phyloP scores from a whole-genome alignment of 2,888 invertebrate genomes.

The Ophonus ardosiacus region DNA sequence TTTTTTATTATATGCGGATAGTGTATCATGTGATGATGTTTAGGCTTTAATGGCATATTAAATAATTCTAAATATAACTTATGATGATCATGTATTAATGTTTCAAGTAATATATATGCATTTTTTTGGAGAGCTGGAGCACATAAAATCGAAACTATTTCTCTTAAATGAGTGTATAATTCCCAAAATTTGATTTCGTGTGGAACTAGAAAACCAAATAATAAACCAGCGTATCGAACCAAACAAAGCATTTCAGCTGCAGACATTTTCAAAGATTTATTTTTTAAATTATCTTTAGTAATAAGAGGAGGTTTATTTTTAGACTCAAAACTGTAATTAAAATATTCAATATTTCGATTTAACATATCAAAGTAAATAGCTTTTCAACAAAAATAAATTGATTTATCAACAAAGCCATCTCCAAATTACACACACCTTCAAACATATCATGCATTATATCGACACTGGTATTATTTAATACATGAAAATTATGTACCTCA shows the following conservation, averaged over 20 bases:
- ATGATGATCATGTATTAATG: conserved; percentile 16
- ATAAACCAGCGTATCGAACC: not conserved
- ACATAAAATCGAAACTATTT: not conserved
- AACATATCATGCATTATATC: conserved; percentile 65
- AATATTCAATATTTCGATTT: conserved; percentile 10
- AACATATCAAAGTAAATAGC: conserved; percentile 33
- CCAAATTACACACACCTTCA: conserved; percentile 60
- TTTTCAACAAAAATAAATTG: conserved; percentile 13
- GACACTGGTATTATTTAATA: conserved; percentile 53
- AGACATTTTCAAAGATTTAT: conserved; percentile 1
- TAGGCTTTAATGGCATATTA: not conserved
- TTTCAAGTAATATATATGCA: not conserved
- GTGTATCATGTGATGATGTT: conserved; percentile 21
- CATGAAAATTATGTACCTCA: conserved; percentile 45
- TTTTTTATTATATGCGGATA: not conserved
- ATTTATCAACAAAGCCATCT: conserved; percentile 19
- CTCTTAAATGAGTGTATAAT: conserved; percentile 8
- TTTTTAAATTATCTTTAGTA: conserved; percentile 3
- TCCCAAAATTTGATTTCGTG: not conserved
- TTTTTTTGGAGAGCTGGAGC: not conserved
- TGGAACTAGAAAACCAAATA: not conserved
- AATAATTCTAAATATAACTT: conserved; percentile 13
- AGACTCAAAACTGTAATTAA: conserved; percentile 17
- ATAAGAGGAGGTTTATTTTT: conserved; percentile 1
- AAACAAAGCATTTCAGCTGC: conserved; percentile 13